Conservation (phyloP, 2,113 vertebrate genomes). For the Condylura cristata region DNA sequence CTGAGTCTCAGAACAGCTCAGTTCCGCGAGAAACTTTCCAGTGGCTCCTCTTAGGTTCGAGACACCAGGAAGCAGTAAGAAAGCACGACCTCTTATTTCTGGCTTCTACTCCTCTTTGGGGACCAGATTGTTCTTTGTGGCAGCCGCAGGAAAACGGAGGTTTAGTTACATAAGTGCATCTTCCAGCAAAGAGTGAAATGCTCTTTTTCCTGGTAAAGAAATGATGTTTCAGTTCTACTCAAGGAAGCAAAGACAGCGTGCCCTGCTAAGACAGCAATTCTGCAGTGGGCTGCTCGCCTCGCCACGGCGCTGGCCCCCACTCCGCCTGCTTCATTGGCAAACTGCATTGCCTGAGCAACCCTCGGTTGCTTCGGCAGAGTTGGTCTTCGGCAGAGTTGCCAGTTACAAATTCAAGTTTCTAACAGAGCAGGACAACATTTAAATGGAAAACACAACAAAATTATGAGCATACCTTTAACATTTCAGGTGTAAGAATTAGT, state of each 20-base stretch:
- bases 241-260: not conserved
- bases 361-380: not conserved
- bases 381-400: not conserved
- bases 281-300: not conserved
- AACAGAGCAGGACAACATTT: not conserved
- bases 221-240: not conserved
- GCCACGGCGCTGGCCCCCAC: fast-evolving
- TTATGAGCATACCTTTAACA: not conserved
- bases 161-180: not conserved
- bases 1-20: not conserved
- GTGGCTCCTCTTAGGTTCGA: not conserved
- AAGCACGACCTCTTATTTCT: not conserved
- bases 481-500: not conserved
- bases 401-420: constrained; percentile 32
- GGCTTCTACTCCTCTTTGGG: not conserved
- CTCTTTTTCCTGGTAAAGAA: not conserved
- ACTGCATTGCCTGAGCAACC: constrained; percentile 24
- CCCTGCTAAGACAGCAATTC: not conserved
- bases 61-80: not conserved
- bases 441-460: not conserved
- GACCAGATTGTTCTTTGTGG: not conserved
- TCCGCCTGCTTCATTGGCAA: constrained; percentile 38
- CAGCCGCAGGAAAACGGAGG: not conserved
- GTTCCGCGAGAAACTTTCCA: not conserved
- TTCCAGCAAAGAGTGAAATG: not conserved